phyloP scores from a whole-genome alignment of 1,140 invertebrate genomes.

The Steinernema feltiae region DNA sequence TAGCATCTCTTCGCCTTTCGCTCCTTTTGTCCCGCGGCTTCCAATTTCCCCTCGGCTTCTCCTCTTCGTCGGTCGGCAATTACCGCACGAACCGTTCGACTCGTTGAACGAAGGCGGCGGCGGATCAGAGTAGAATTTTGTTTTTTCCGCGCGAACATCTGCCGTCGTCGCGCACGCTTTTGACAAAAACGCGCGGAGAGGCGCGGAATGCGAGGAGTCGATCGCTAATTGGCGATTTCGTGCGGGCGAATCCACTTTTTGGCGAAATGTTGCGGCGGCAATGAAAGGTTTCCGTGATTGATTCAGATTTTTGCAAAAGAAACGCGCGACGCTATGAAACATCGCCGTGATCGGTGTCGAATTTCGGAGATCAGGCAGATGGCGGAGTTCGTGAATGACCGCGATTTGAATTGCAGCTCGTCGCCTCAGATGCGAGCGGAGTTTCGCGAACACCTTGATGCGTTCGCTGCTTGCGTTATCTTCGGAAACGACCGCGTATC shows the following conservation, averaged over 20 bases:
- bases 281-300: background rate
- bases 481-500: too few species aligned
- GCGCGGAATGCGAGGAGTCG: background rate
- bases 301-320: background rate
- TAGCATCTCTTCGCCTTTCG: background rate
- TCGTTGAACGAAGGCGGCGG: too few species aligned
- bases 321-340: background rate
- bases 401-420: too few species aligned
- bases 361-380: too few species aligned
- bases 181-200: background rate
- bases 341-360: background rate
- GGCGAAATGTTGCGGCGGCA: background rate
- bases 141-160: conserved; percentile 13
- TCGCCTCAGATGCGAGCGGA: too few species aligned
- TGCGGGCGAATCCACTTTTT: background rate
- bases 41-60: background rate
- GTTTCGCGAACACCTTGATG: too few species aligned
- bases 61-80: background rate
- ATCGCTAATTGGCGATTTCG: background rate
- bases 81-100: background rate
- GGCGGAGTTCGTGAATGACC: too few species aligned
- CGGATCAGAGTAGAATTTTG: conserved; percentile 6
- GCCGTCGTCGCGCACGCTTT: background rate
- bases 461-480: too few species aligned
- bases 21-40: background rate